Evolutionary conservation across 2,113 vertebrate species (phyloP), one percentile per base, ranked within the genome.

Genomic region (Tenebrosternarchus preto): DNA sequence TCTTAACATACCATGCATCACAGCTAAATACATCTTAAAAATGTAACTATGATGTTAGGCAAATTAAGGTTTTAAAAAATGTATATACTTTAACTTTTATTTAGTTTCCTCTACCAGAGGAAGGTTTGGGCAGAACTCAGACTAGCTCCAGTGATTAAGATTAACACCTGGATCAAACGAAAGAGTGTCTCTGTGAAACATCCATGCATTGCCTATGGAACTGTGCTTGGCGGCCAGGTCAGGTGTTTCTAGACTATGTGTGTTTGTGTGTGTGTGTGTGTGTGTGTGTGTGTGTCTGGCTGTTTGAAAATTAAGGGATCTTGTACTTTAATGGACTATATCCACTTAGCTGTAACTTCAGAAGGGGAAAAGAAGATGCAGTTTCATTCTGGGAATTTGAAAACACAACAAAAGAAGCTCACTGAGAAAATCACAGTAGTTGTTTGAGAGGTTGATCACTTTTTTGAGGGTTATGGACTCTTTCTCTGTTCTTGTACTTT

Each of bases 271-370:
- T n/a, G 15, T 29, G 64, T 67, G 11, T 50, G 43, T 55, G 87
- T 92, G 91, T 88, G 89, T 91, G 90, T 92, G 93, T 91, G 93
- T 94, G 94, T 93, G 93, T 94, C 94, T 92, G 92, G 94, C 93
- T 94, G 93, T 94, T 92, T 94, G 91, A 92, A 93, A 95, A 95
- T 95, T 94, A 95, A 77, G 88, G 92, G 91, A 93, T 93, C 91
- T 94, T 91, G 89, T 92, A 90, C 93, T 94, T 91, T 95, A 95
- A 96, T 95, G 93, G 94, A 95, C 95, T 95, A 95, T 95, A 96
- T 96, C 95, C 95, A 91, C 89, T 95, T 96, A 95, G 95, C 95
- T 92, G 61, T 87, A 92, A 92, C 92, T 93, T 94, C 93, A 94
- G 91, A 92, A 55, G 43, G 50, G 72, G 74, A 93, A 92, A 93